A percentile compares a stretch with the other conserved stretches of the same genome.
These are phyloP conservation scores for Andrena fulva DNA, from an alignment of 2,888 invertebrate species.

Conservation along the genomic window DNA sequence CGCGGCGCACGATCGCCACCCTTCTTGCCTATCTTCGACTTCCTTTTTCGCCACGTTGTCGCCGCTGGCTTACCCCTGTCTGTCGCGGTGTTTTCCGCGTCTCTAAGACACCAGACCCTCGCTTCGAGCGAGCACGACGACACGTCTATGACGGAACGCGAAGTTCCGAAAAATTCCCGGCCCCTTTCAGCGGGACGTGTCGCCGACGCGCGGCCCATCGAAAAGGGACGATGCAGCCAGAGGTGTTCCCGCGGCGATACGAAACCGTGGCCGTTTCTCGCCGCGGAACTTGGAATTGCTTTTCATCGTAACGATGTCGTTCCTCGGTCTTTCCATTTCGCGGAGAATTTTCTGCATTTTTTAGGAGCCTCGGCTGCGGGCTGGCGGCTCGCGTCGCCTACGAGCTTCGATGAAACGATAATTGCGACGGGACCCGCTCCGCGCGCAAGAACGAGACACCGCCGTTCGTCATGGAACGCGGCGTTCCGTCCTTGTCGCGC, in stretches of 20 bases:
- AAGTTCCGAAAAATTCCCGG: constrained; percentile 3
- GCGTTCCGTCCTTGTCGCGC: constrained; percentile 14
- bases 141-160: constrained; percentile 24
- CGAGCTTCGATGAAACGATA: constrained; percentile 24
- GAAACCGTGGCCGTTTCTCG: constrained; percentile 9
- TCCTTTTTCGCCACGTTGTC: constrained; percentile 33
- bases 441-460: constrained; percentile 18
- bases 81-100: constrained; percentile 2
- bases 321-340: constrained; percentile 35
- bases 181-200: not conserved
- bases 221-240: constrained; percentile 9
- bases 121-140: not conserved
- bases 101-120: not conserved
- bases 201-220: not conserved
- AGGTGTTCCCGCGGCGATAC: not conserved
- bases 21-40: constrained; percentile 28
- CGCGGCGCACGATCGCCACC: constrained; percentile 23
- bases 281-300: constrained; percentile 17
- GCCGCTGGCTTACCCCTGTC: constrained; percentile 4
- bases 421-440: constrained; percentile 34
- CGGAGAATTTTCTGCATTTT: constrained; percentile 41
- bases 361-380: constrained; percentile 35
- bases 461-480: constrained; percentile 1
- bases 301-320: constrained; percentile 33
- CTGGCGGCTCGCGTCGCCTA: constrained; percentile 1